Evolutionary conservation across 2,888 invertebrate genomes (phyloP).

Genomic region (Selenia dentaria): DNA sequence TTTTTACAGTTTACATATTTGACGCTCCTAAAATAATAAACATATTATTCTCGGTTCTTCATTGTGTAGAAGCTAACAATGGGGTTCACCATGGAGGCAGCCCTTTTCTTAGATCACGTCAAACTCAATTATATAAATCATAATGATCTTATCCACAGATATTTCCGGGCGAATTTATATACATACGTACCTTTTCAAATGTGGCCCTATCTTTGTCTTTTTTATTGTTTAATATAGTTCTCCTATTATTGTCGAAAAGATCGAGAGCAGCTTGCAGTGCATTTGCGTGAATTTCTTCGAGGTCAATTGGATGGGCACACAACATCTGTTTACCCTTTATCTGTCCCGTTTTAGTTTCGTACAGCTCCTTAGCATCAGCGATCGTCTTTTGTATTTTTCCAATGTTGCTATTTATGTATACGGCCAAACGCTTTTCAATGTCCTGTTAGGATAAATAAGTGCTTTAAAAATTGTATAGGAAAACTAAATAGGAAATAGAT

Average conservation of each 20-base stretch:
- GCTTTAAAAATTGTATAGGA: no score
- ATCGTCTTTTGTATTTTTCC: conserved; percentile 9
- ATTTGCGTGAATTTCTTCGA: not conserved
- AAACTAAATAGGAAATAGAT: no score
- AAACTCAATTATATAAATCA: no score
- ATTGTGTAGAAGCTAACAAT: no score
- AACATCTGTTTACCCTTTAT: conserved; percentile 4
- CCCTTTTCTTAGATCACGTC: no score
- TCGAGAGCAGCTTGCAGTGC: not conserved
- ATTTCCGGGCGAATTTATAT: no score
- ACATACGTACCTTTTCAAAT: not conserved
- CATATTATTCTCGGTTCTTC: no score
- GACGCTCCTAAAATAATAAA: no score
- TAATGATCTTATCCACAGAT: no score
- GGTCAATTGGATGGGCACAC: conserved; percentile 14
- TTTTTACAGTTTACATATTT: no score
- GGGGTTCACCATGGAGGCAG: no score
- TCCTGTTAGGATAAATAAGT: no score
- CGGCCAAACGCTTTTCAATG: conserved; percentile 4
- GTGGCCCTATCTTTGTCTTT: not conserved
- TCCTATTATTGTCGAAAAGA: conserved; percentile 1
- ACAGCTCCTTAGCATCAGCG: conserved; percentile 7
- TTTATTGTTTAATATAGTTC: not conserved
- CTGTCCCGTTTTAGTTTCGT: not conserved
- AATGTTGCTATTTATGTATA: conserved; percentile 14